Evolutionary conservation across 2,888 invertebrate species (phyloP).

Genomic region (Tetropium fuscum): DNA sequence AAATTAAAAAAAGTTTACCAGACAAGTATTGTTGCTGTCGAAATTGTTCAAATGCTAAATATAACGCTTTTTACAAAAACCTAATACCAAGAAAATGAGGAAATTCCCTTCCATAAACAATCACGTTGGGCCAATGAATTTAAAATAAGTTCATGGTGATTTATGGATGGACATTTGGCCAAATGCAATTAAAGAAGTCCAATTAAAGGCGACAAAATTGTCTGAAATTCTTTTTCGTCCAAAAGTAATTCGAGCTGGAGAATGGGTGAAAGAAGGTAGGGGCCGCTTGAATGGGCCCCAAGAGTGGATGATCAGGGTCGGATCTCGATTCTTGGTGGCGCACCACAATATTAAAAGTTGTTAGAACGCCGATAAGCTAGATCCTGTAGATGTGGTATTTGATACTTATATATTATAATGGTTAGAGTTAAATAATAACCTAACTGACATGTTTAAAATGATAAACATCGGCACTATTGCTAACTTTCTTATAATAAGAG

Average conservation of each 20-base stretch:
- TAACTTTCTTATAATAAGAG: too few relatives aligned
- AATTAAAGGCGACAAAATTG: constrained; percentile 35
- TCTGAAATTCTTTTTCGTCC: constrained; percentile 29
- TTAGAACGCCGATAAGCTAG: too few relatives aligned
- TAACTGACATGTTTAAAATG: too few relatives aligned
- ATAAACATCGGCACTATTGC: too few relatives aligned
- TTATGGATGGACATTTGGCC: constrained; percentile 21
- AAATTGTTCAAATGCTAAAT: too few relatives aligned
- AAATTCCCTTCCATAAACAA: neutral
- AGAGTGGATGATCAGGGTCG: constrained; percentile 24
- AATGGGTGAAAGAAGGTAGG: constrained; percentile 30
- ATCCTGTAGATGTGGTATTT: too few relatives aligned
- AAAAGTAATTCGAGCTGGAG: constrained; percentile 27
- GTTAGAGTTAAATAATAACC: too few relatives aligned
- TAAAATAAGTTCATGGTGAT: constrained; percentile 18
- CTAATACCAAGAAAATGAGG: neutral
- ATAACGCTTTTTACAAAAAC: too few relatives aligned
- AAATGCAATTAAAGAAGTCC: constrained; percentile 33
- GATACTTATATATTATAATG: too few relatives aligned
- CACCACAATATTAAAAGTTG: neutral
- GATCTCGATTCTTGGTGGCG: constrained; percentile 24
- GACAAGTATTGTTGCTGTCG: too few relatives aligned
- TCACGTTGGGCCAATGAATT: constrained; percentile 14
- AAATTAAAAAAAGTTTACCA: too few relatives aligned
- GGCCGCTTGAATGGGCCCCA: constrained; percentile 43